These are phyloP conservation scores for Syngnathus scovelli DNA, from an alignment of 2,113 vertebrate species.

Conservation along the genomic window DNA sequence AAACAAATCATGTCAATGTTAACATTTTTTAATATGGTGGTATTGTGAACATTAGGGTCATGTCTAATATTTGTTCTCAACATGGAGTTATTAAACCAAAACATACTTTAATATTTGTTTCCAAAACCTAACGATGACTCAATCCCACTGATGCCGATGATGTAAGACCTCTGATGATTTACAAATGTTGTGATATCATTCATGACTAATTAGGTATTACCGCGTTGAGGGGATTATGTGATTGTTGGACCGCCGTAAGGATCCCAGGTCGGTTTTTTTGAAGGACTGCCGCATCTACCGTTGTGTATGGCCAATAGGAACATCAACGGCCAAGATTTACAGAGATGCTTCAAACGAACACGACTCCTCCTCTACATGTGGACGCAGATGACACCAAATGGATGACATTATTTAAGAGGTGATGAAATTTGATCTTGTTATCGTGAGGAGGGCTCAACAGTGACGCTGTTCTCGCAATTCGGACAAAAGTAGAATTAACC, in stretches of 20 bases:
- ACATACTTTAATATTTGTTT: too few relatives aligned
- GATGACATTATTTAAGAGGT: background rate
- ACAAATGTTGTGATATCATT: background rate
- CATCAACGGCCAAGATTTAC: background rate
- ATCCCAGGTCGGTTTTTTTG: background rate
- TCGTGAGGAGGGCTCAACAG: background rate
- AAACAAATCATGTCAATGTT: too few relatives aligned
- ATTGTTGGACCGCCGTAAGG: background rate
- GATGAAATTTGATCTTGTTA: background rate
- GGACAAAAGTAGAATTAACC: background rate
- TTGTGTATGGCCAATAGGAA: background rate
- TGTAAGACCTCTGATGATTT: background rate
- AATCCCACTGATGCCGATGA: constrained; percentile 1
- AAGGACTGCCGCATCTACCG: background rate
- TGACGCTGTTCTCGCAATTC: background rate
- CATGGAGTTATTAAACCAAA: too few relatives aligned
- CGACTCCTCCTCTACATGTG: background rate
- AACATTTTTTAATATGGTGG: too few relatives aligned
- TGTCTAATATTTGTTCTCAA: too few relatives aligned
- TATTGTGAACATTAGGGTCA: too few relatives aligned
- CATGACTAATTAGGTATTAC: background rate
- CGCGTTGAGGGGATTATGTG: background rate
- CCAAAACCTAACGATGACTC: background rate
- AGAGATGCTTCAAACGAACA: background rate
- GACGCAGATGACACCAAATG: background rate